Conservation (phyloP, 2,888 invertebrate species). For the Agrotis segetum region DNA sequence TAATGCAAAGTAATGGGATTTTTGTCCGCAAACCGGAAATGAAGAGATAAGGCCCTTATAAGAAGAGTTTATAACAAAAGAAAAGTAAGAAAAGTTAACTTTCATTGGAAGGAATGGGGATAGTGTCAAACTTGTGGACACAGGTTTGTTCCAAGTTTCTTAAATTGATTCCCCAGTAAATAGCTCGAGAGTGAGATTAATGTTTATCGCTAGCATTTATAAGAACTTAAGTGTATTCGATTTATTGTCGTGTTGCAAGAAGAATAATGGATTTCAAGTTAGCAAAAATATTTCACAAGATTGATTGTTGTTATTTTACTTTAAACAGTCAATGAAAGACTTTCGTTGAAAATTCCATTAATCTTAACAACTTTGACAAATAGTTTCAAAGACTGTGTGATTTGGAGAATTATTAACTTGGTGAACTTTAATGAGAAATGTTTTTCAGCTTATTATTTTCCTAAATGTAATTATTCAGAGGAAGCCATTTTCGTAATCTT, state of each 20-base stretch:
- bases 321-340: conserved; percentile 27
- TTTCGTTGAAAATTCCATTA: conserved; percentile 38
- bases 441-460: conserved; percentile 23
- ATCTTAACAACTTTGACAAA: conserved; percentile 35
- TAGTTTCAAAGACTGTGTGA: conserved; percentile 32
- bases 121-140: conserved; percentile 71
- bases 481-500: not conserved
- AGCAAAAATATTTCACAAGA: conserved; percentile 26
- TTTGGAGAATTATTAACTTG: conserved; percentile 34
- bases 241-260: conserved; percentile 45
- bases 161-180: conserved; percentile 81
- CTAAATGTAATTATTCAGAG: conserved; percentile 17
- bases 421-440: conserved; percentile 22
- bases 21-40: conserved; percentile 78
- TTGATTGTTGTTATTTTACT: conserved; percentile 42
- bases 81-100: conserved; percentile 78
- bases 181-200: conserved; percentile 74
- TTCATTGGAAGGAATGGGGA: conserved; percentile 83
- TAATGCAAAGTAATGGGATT: conserved; percentile 86
- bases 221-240: conserved; percentile 52
- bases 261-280: conserved; percentile 48
- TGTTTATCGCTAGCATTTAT: conserved; percentile 65
- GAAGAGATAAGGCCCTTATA: conserved; percentile 82
- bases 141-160: conserved; percentile 74
- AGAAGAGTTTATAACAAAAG: conserved; percentile 83